Conservation (phyloP, 2,888 invertebrate species). For the Caenorhabditis sp. region DNA sequence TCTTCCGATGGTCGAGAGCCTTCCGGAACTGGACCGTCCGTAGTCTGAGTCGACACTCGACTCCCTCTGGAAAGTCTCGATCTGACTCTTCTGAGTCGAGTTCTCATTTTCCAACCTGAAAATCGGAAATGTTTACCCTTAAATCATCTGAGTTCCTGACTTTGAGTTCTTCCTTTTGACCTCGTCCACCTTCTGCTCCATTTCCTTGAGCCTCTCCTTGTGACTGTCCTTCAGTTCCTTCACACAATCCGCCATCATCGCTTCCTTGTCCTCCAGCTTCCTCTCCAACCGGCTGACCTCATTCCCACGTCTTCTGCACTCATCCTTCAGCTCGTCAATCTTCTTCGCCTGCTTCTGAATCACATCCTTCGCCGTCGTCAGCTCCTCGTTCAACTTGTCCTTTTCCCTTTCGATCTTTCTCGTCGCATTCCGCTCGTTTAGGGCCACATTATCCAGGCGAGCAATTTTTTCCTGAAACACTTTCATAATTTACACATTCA, state of each 20-base stretch:
- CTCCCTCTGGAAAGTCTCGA: constrained; percentile 70
- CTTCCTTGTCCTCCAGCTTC: constrained; percentile 74
- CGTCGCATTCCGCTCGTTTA: constrained; percentile 63
- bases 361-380: constrained; percentile 56
- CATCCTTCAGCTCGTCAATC: constrained; percentile 70
- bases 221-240: constrained; percentile 75
- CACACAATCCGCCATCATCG: constrained; percentile 75
- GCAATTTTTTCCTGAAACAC: constrained; percentile 59
- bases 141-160: not conserved
- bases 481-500: too few species aligned
- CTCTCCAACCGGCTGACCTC: constrained; percentile 70
- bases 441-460: constrained; percentile 57
- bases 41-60: constrained; percentile 75
- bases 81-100: constrained; percentile 62
- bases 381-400: constrained; percentile 60
- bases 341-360: constrained; percentile 65
- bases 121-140: not conserved
- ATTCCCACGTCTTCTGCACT: constrained; percentile 68
- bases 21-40: constrained; percentile 64
- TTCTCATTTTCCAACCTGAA: constrained; percentile 69
- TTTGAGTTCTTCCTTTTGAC: constrained; percentile 62
- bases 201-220: constrained; percentile 68
- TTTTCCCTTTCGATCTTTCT: constrained; percentile 62
- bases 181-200: constrained; percentile 70
- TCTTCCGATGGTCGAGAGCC: constrained; percentile 61